A percentile compares a stretch with the other conserved stretches of the same genome.
These are phyloP conservation scores for Apeltes quadracus DNA, from an alignment of 2,113 vertebrate genomes.

Conservation along the genomic window DNA sequence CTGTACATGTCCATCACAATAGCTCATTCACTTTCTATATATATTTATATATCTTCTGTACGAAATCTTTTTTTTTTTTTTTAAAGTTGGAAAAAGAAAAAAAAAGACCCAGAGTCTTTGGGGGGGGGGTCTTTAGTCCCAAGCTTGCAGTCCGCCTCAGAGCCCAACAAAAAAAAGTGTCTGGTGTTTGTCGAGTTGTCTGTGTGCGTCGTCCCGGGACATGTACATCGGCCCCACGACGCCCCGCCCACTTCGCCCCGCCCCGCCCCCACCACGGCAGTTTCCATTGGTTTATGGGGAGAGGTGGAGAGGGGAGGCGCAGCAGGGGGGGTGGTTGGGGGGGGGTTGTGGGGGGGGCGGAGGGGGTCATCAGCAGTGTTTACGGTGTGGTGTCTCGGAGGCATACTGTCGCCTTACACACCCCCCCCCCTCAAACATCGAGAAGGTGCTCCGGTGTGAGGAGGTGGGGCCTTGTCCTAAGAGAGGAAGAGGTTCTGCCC, in stretches of 20 bases:
- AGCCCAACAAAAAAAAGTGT: constrained; percentile 73
- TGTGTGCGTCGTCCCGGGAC: constrained; percentile 44
- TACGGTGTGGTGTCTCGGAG: constrained; percentile 60
- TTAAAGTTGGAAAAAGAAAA: constrained; percentile 74
- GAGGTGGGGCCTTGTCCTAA: constrained; percentile 52
- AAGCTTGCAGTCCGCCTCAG: constrained; percentile 68
- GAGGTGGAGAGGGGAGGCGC: constrained; percentile 35
- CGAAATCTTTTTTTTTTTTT: constrained; percentile 77
- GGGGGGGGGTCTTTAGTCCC: constrained; percentile 68
- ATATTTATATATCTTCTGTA: constrained; percentile 83
- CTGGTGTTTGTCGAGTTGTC: constrained; percentile 72
- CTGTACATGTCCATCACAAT: constrained; percentile 75
- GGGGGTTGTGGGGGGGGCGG: constrained; percentile 35
- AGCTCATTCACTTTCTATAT: constrained; percentile 79
- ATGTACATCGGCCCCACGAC: constrained; percentile 37
- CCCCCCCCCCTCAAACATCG: constrained; percentile 34
- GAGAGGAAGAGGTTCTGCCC: constrained; percentile 52
- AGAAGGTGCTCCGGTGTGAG: constrained; percentile 52
- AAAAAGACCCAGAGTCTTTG: constrained; percentile 73
- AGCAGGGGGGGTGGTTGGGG: constrained; percentile 3
- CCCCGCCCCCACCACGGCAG: constrained; percentile 31
- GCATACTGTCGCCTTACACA: constrained; percentile 27
- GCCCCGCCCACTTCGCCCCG: constrained; percentile 24
- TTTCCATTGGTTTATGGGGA: constrained; percentile 44
- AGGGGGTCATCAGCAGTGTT: constrained; percentile 71